Evolutionary conservation across 2,797 vertebrate species (phyloP), one percentile per base, ranked within the genome.

Genomic region (Phataginus tricuspis): DNA sequence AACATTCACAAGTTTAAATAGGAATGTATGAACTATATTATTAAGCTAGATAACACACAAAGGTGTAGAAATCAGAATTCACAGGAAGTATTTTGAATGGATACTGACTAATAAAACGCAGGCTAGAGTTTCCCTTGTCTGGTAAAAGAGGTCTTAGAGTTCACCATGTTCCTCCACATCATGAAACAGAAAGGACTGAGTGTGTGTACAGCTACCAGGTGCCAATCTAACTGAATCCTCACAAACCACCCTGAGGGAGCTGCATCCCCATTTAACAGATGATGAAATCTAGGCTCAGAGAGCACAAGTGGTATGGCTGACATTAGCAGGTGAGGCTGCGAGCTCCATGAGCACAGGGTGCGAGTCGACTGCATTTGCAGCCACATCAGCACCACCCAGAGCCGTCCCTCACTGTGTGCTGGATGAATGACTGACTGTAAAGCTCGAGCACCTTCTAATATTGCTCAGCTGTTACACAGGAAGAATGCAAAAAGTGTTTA

Each of bases 101-200:
- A 71, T 37, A 66, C 29, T 71, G 83, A 64, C 39, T 94, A 57
- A 45, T 42, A 84, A 90, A 90, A 86, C 15, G 71, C 13, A 68
- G 64, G 45, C 45, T 39, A 64, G 53, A 3, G 14, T 42, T 59
- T 91, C 68, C 63, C 10, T 1, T 37, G 18, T 68, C 84, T 77
- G 21, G 21, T 15, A 25, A 63, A 57, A 75, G 53, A 86, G 31
- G 39, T 61, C 57, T 55, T 75, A 12, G 49, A 63, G 68, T 31
- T 69, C 42, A 8, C 18, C 61, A 4, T 1, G 27, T 29, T 61
- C 49, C 71, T 69, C 61, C 37, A 10, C 0, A 1, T 0, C 15
- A 7, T 34, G 53, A 82, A 75, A 63, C 1, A 6, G 31, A 25
- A 15, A 55, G 37, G 51, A 31, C 4, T 1, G 21, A 8, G 5